A percentile compares a stretch with the other conserved stretches of the same genome.
Conservation (phyloP, 2,113 vertebrate genomes). For the Hemichromis elongatus region DNA sequence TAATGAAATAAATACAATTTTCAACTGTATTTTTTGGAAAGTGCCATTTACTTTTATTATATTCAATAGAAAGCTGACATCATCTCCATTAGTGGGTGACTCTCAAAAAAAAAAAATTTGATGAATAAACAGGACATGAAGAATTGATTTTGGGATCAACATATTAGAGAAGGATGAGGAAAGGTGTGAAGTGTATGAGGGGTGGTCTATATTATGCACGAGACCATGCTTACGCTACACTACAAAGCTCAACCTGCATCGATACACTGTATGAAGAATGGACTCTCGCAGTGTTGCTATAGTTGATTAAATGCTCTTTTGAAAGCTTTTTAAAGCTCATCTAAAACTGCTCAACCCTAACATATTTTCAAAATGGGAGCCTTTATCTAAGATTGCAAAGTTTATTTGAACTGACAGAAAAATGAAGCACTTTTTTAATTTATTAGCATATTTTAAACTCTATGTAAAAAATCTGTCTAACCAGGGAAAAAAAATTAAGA, state of each 20-base stretch:
- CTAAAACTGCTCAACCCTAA: constrained; percentile 32
- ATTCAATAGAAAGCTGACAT: not conserved
- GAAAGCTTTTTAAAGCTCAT: constrained; percentile 29
- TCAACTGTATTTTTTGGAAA: not conserved
- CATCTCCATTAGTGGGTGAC: not conserved
- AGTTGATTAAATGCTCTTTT: constrained; percentile 20
- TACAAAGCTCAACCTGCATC: not conserved
- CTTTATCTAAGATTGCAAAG: not conserved
- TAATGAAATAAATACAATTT: rapidly evolving
- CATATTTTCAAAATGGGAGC: not conserved
- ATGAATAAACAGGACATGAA: not conserved
- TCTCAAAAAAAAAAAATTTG: not conserved
- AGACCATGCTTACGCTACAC: constrained; percentile 1
- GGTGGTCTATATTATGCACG: constrained; percentile 8
- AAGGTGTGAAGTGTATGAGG: not conserved
- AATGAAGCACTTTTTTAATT: not conserved
- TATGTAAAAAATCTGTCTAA: not conserved
- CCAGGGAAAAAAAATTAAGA: not conserved
- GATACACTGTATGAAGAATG: constrained; percentile 44
- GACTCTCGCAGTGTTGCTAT: constrained; percentile 28
- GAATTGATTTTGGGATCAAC: not conserved
- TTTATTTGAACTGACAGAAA: not conserved
- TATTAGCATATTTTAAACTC: not conserved
- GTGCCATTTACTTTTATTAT: not conserved
- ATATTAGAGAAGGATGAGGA: constrained; percentile 31